Conservation (phyloP, 1,140 invertebrate genomes). For the Trichomalopsis sarcophagae region DNA sequence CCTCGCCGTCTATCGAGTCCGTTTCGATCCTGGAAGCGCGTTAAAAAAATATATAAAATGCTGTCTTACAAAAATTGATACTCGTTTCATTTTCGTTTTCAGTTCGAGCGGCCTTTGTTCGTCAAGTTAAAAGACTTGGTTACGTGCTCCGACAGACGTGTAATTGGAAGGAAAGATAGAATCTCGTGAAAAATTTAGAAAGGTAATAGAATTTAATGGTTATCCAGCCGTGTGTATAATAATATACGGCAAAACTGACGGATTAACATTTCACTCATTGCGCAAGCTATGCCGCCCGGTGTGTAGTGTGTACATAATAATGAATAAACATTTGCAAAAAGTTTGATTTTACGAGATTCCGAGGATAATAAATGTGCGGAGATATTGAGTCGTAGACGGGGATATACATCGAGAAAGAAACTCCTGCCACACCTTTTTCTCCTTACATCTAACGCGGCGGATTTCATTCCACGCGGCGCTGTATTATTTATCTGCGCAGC, state of each 20-base stretch:
- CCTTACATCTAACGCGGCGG: background rate
- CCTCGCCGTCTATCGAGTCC: slow-evolving; percentile 61
- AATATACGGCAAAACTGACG: too few relatives aligned
- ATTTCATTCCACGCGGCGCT: too few relatives aligned
- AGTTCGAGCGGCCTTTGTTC: too few relatives aligned
- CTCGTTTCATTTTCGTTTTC: too few relatives aligned
- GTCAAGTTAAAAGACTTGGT: too few relatives aligned
- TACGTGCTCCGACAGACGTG: too few relatives aligned
- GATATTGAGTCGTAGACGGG: too few relatives aligned
- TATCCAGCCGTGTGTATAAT: too few relatives aligned
- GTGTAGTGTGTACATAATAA: background rate
- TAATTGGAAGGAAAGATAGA: background rate
- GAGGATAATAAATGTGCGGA: background rate
- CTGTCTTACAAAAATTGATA: background rate
- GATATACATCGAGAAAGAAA: too few relatives aligned
- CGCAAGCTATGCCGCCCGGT: background rate
- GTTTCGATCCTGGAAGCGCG: slow-evolving; percentile 59
- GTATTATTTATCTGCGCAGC: too few relatives aligned
- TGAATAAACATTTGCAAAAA: background rate
- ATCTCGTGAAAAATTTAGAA: slow-evolving; percentile 1
- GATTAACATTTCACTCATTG: background rate
- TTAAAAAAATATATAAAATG: background rate
- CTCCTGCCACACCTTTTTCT: too few relatives aligned
- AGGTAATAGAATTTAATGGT: background rate
- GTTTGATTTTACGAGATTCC: background rate